phyloP scores from a whole-genome alignment of 1,140 invertebrate species.

The Idris sp. region DNA sequence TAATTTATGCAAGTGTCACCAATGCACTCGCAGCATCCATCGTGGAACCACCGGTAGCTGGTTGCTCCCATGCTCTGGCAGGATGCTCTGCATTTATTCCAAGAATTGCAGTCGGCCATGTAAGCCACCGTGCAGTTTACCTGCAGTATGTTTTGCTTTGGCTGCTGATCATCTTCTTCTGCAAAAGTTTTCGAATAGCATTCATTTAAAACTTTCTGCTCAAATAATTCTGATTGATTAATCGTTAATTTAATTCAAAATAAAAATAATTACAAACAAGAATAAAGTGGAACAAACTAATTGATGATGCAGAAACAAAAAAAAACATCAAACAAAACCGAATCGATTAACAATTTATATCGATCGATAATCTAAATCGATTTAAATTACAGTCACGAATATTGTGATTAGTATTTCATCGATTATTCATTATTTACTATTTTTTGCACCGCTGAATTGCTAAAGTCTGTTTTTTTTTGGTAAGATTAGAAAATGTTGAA shows the following conservation, averaged over 20 bases:
- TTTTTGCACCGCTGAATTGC: background rate
- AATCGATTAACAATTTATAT: conserved; percentile 20
- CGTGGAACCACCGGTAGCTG: conserved; percentile 92
- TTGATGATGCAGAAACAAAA: no score
- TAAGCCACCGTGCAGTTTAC: conserved; percentile 94
- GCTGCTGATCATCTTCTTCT: conserved; percentile 38
- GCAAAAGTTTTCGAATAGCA: conserved; percentile 12
- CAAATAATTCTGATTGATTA: background rate
- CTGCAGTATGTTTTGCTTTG: conserved; percentile 77
- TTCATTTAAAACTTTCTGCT: conserved; percentile 23
- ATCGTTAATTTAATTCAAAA: no score
- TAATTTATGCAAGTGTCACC: conserved; percentile 92
- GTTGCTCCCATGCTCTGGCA: conserved; percentile 86
- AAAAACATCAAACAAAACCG: conserved; percentile 7
- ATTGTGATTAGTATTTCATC: conserved; percentile 34
- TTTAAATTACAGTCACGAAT: conserved; percentile 9
- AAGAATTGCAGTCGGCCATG: conserved; percentile 91
- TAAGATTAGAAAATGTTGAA: conserved; percentile 28
- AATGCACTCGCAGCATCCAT: conserved; percentile 95
- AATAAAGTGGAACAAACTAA: conserved; percentile 19
- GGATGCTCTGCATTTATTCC: conserved; percentile 88
- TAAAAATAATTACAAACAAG: conserved; percentile 15
- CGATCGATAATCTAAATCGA: conserved; percentile 19
- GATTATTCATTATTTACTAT: conserved; percentile 16
- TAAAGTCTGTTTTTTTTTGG: no score